Percentiles rank a stretch among this genome's conserved stretches.
These are phyloP conservation scores for Zootermopsis nevadensis DNA, from an alignment of 2,888 invertebrate genomes.

Conservation along the genomic window DNA sequence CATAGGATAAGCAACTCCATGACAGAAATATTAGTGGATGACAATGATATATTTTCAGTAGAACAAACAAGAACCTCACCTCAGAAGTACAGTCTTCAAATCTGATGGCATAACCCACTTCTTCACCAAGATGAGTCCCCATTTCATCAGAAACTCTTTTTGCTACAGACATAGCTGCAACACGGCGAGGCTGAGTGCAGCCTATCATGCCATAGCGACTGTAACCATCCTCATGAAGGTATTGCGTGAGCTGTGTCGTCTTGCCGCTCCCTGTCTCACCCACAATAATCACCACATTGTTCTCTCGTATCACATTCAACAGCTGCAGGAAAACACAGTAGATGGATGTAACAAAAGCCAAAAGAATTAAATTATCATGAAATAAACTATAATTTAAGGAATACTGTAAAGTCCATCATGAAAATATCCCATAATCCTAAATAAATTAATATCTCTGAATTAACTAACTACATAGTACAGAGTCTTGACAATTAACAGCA, in stretches of 20 bases:
- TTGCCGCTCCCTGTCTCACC: constrained; percentile 97
- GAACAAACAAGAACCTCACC: constrained; percentile 58
- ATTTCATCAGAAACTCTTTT: constrained; percentile 99
- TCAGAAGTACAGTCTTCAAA: constrained; percentile 99
- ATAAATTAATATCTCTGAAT: no score
- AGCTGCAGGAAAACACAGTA: constrained; percentile 68
- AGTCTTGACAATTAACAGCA: no score
- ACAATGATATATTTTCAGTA: no score
- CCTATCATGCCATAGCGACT: constrained; percentile 94
- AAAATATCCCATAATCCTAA: no score
- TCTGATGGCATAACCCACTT: constrained; percentile 98
- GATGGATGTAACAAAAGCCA: no score
- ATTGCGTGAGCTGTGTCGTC: constrained; percentile 97
- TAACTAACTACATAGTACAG: no score
- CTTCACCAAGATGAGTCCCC: constrained; percentile 87
- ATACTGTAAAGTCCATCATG: no score
- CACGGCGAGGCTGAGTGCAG: constrained; percentile 97
- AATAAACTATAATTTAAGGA: no score
- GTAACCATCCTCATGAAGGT: constrained; percentile 96
- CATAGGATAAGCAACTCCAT: no score
- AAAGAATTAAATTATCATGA: no score
- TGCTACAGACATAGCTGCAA: constrained; percentile 99
- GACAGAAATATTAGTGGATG: no score
- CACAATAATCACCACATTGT: constrained; percentile 94
- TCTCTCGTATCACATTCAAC: constrained; percentile 90